Percentiles rank a stretch among this genome's conserved stretches.
These are phyloP conservation scores for Antidorcas marsupialis DNA, from an alignment of 2,113 vertebrate species.

Conservation along the genomic window DNA sequence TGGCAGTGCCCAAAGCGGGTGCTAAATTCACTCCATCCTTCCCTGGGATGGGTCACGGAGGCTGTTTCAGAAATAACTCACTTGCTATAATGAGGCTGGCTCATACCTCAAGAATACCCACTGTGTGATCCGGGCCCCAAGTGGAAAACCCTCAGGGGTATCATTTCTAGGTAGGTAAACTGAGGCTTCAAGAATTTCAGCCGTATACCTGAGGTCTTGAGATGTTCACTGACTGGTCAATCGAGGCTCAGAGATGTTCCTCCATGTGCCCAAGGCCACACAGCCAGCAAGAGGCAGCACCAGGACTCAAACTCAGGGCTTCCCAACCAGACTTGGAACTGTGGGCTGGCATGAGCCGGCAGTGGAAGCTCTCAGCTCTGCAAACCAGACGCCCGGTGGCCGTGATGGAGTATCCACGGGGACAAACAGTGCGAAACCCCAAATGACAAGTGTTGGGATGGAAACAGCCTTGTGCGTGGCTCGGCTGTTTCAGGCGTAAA, in stretches of 20 bases:
- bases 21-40: not conserved
- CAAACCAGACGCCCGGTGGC: not conserved
- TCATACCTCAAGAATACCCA: rapidly evolving
- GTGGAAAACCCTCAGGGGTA: too few species aligned
- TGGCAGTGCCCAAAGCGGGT: not conserved
- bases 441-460: not conserved
- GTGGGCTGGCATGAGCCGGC: not conserved
- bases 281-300: not conserved
- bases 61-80: not conserved
- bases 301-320: not conserved
- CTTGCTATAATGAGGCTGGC: rapidly evolving
- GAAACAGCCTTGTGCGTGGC: not conserved
- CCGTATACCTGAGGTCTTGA: not conserved
- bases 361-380: not conserved
- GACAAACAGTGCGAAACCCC: not conserved
- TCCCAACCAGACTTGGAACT: not conserved
- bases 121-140: not conserved
- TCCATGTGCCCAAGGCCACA: not conserved
- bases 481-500: not conserved
- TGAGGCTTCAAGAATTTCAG: not conserved
- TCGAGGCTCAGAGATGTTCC: not conserved
- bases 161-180: not conserved
- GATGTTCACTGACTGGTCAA: not conserved
- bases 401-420: not conserved
- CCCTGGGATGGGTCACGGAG: rapidly evolving